Conservation (phyloP, 92 coral and sea anemone species). For the Porites divaricata region DNA sequence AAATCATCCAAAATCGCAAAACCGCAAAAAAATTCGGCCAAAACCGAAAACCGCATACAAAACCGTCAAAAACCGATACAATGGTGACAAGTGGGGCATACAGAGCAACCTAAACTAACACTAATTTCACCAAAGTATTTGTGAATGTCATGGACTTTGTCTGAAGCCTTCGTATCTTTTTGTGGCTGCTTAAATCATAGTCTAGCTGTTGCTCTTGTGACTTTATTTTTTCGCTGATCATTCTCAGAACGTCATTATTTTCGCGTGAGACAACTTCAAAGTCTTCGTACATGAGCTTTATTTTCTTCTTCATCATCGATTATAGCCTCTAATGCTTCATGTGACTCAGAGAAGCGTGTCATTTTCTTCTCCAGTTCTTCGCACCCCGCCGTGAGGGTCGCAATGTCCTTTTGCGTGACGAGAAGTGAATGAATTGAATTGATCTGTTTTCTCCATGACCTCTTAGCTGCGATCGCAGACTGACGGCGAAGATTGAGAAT, state of each 20-base stretch:
- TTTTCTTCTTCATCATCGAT: conserved; percentile 26
- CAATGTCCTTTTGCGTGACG: conserved; percentile 20
- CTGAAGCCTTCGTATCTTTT: no score
- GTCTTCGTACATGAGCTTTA: conserved; percentile 26
- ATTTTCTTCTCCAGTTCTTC: conserved; percentile 29
- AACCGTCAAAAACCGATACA: no score
- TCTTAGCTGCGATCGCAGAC: neutral
- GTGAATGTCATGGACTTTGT: no score
- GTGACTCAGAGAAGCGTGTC: neutral
- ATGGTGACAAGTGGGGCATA: no score
- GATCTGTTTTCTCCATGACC: conserved; percentile 41
- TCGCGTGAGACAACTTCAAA: conserved; percentile 38
- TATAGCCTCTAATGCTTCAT: conserved; percentile 31
- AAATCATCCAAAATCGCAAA: no score
- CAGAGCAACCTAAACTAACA: no score
- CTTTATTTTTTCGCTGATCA: conserved; percentile 41
- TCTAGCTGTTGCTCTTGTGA: conserved; percentile 13
- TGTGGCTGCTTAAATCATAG: no score
- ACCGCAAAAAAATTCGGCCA: no score
- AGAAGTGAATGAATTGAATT: conserved; percentile 24
- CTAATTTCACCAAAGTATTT: no score
- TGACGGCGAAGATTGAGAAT: neutral
- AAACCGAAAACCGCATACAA: no score
- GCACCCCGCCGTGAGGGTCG: conserved; percentile 26
- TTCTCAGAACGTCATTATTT: conserved; percentile 25